A percentile compares a stretch with the other conserved stretches of the same genome.
These are phyloP conservation scores for Hipposideros larvatus DNA, from an alignment of 2,797 vertebrate genomes.

Conservation along the genomic window DNA sequence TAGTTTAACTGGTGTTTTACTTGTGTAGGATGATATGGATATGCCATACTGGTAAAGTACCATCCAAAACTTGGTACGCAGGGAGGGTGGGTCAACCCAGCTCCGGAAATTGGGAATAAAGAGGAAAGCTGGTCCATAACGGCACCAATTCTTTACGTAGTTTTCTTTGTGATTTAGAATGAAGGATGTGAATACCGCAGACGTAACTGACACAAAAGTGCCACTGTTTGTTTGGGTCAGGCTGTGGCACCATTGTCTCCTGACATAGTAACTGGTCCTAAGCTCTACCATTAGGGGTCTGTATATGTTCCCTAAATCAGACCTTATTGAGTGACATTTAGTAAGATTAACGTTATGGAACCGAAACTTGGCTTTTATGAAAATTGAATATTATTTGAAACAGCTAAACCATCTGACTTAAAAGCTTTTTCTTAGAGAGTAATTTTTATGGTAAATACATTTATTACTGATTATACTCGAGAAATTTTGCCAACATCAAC, in stretches of 20 bases:
- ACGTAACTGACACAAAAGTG: background rate
- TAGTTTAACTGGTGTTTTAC: background rate
- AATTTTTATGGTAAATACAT: slow-evolving; percentile 57
- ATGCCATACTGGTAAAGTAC: background rate
- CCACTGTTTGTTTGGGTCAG: background rate
- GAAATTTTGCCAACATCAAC: background rate
- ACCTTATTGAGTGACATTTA: slow-evolving; percentile 37
- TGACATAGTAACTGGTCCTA: background rate
- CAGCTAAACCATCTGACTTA: background rate
- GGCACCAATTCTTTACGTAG: background rate
- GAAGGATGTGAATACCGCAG: background rate
- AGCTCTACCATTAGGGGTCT: background rate
- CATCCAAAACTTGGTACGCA: background rate
- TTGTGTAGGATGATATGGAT: background rate
- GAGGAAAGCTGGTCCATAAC: background rate
- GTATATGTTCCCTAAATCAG: background rate
- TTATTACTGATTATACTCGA: slow-evolving; percentile 40
- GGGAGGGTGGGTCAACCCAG: background rate
- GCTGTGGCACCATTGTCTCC: background rate
- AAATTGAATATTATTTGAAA: slow-evolving; percentile 67
- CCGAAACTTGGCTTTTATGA: slow-evolving; percentile 50
- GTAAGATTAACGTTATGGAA: slow-evolving; percentile 13
- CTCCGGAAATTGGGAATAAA: background rate
- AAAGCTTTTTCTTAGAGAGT: slow-evolving; percentile 1
- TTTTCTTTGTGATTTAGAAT: slow-evolving; percentile 2